A percentile compares a stretch with the other conserved stretches of the same genome.
phyloP scores from a whole-genome alignment of 2,113 vertebrate species.

The Lamprotornis superbus region DNA sequence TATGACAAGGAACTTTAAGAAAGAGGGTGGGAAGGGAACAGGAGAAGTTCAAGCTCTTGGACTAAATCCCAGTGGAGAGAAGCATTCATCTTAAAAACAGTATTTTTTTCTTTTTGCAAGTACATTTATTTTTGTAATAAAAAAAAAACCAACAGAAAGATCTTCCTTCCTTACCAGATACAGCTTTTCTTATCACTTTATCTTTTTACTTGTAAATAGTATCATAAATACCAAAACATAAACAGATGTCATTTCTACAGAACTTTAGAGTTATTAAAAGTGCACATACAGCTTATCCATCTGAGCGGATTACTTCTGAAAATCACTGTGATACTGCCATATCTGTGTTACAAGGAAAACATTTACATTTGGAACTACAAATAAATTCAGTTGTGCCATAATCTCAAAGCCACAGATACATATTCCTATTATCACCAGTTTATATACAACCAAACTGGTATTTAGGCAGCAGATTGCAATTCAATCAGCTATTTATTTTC shows the following conservation, averaged over 20 bases:
- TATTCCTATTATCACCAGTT: constrained; percentile 1
- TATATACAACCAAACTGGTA: background rate
- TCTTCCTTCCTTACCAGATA: background rate
- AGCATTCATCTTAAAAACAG: background rate
- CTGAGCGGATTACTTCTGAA: background rate
- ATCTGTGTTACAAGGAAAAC: background rate
- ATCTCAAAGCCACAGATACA: background rate
- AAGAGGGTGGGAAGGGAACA: background rate
- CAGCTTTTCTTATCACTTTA: background rate
- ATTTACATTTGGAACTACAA: background rate
- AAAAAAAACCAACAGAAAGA: background rate
- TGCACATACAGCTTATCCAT: background rate
- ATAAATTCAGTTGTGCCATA: constrained; percentile 3
- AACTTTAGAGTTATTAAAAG: background rate
- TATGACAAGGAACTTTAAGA: background rate
- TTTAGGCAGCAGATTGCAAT: constrained; percentile 13
- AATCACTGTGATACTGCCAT: background rate
- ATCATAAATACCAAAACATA: constrained; percentile 20
- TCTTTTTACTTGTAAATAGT: background rate
- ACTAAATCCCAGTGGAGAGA: background rate
- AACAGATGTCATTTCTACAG: background rate
- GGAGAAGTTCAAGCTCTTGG: background rate
- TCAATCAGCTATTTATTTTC: constrained; percentile 17
- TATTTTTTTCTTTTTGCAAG: background rate
- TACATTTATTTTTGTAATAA: background rate